These are phyloP conservation scores for Himalopsyche kuldschensis DNA, from an alignment of 2,888 invertebrate genomes.

Conservation along the genomic window DNA sequence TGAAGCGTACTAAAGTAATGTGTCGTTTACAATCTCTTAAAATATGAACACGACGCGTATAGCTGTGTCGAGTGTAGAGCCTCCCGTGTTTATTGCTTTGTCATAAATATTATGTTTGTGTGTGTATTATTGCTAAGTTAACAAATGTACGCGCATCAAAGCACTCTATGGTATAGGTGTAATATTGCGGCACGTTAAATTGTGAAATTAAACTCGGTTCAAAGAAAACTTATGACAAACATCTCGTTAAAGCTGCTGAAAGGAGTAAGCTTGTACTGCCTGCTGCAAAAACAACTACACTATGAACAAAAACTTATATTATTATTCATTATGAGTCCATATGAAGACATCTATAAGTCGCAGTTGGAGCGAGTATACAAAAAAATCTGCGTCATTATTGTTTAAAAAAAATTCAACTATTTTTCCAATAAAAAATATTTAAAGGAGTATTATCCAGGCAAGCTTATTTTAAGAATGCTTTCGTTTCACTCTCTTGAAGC, in stretches of 20 bases:
- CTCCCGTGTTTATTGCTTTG: neutral
- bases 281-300: neutral
- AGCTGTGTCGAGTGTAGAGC: neutral
- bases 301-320: too few relatives aligned
- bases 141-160: neutral
- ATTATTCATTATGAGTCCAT: too few relatives aligned
- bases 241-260: neutral
- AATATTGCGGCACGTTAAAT: slow-evolving; percentile 4
- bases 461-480: too few relatives aligned
- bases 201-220: slow-evolving; percentile 15
- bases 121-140: neutral
- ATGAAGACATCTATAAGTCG: too few relatives aligned
- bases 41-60: neutral
- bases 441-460: too few relatives aligned
- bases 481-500: too few relatives aligned
- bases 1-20: neutral
- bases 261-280: neutral
- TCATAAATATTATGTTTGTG: neutral
- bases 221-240: slow-evolving; percentile 12
- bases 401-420: too few relatives aligned
- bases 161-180: neutral
- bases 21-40: neutral
- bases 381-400: too few relatives aligned
- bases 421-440: too few relatives aligned
- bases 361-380: too few relatives aligned